phyloP scores from a whole-genome alignment of 2,113 vertebrate genomes.

The Phylloscopus whistleri region DNA sequence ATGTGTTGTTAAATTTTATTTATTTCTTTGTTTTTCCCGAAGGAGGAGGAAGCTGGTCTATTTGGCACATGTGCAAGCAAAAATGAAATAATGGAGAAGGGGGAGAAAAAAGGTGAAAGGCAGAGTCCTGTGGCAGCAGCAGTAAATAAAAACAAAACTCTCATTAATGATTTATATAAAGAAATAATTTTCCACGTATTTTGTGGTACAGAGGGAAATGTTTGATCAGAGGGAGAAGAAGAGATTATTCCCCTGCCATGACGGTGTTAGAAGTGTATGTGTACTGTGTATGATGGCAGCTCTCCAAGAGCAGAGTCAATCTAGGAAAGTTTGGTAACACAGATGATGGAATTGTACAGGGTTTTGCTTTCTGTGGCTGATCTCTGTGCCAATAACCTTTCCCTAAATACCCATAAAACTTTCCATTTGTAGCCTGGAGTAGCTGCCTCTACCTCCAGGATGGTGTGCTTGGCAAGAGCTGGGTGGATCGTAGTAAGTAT shows the following conservation, averaged over 20 bases:
- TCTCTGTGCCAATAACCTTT: slow-evolving; percentile 26
- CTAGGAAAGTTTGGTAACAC: slow-evolving; percentile 49
- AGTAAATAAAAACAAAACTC: slow-evolving; percentile 17
- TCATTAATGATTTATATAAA: slow-evolving; percentile 29
- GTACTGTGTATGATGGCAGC: slow-evolving; percentile 23
- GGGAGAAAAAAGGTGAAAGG: accelerated
- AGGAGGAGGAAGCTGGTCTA: neutral
- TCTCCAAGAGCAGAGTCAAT: slow-evolving; percentile 25
- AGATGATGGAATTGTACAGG: slow-evolving; percentile 17
- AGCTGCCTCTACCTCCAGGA: neutral
- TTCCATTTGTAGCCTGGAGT: slow-evolving; percentile 35
- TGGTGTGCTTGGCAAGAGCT: neutral
- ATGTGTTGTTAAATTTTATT: neutral
- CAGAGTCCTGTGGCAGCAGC: neutral
- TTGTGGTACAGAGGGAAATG: neutral
- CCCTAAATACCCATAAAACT: slow-evolving; percentile 46
- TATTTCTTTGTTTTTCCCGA: neutral
- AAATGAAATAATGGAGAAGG: neutral
- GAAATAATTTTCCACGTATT: neutral
- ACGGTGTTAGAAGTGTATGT: neutral
- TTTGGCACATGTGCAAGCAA: neutral
- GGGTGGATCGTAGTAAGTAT: neutral
- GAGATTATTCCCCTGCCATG: neutral
- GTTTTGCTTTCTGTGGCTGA: slow-evolving; percentile 25
- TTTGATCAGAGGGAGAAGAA: slow-evolving; percentile 14